Percentiles rank a stretch among this genome's conserved stretches.
These are phyloP conservation scores for Sylvicapra grimmia DNA, from an alignment of 2,113 vertebrate species.

Conservation along the genomic window DNA sequence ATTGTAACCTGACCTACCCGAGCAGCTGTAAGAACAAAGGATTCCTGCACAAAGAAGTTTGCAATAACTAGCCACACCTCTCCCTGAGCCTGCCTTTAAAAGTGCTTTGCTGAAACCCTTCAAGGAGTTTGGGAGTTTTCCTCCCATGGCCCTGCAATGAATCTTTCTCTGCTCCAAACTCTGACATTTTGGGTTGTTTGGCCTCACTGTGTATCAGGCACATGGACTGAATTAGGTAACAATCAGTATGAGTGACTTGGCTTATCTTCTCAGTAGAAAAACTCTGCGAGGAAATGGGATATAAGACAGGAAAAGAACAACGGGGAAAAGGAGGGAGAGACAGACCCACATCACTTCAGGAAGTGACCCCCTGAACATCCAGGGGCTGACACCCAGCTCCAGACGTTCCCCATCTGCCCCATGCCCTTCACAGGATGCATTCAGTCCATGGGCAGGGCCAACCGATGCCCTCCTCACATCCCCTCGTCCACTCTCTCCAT, in stretches of 20 bases:
- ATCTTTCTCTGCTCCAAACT: neutral
- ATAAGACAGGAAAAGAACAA: neutral
- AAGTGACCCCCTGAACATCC: neutral
- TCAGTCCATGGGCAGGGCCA: accelerated
- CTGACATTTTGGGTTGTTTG: neutral
- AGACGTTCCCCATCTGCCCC: neutral
- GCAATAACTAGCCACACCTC: neutral
- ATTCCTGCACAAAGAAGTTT: neutral
- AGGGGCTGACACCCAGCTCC: neutral
- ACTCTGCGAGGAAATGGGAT: neutral
- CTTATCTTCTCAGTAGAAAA: neutral
- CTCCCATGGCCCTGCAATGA: neutral
- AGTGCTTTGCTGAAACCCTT: neutral
- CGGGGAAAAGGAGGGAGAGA: neutral
- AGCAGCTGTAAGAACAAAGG: neutral
- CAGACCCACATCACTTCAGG: neutral
- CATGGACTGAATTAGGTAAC: neutral
- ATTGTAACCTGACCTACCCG: neutral
- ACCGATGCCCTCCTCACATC: accelerated
- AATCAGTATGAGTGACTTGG: neutral
- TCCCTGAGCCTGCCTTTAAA: neutral
- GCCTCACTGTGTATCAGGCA: neutral
- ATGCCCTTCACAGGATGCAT: too few species aligned
- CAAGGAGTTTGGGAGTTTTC: neutral
- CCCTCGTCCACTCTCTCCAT: neutral